A percentile compares a stretch with the other conserved stretches of the same genome.
Conservation (phyloP, 2,888 invertebrate species). For the Dichetophora obliterata region DNA sequence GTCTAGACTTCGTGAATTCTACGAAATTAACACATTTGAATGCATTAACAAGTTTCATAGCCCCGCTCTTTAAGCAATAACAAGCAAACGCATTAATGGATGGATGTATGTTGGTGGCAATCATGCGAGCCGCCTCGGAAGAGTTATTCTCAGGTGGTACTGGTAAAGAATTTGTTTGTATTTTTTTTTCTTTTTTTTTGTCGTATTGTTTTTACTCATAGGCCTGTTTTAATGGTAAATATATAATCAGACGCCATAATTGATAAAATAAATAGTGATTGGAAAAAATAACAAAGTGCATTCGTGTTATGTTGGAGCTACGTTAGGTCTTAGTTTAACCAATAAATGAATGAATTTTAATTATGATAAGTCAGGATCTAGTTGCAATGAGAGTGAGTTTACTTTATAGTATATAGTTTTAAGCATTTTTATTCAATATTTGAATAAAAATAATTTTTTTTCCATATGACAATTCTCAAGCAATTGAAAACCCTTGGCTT, state of each 20-base stretch:
- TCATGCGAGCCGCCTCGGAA: neutral
- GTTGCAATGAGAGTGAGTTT: no score
- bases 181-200: neutral
- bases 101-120: neutral
- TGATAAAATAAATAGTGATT: constrained; percentile 13
- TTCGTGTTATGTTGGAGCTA: neutral
- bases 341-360: no score
- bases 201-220: neutral
- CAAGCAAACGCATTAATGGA: neutral
- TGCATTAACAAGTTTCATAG: constrained; percentile 16
- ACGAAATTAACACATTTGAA: constrained; percentile 44
- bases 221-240: neutral
- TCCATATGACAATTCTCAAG: no score
- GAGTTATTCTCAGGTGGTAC: neutral
- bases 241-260: constrained; percentile 31
- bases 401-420: no score
- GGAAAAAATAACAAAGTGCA: neutral
- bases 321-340: no score
- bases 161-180: neutral
- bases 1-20: constrained; percentile 40
- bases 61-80: neutral
- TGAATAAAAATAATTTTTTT: no score
- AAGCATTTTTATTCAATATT: no score
- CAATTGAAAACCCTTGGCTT: no score
- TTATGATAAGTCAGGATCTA: no score